Evolutionary conservation across 2,113 vertebrate genomes (phyloP).

Genomic region (Pungitius pungitius): DNA sequence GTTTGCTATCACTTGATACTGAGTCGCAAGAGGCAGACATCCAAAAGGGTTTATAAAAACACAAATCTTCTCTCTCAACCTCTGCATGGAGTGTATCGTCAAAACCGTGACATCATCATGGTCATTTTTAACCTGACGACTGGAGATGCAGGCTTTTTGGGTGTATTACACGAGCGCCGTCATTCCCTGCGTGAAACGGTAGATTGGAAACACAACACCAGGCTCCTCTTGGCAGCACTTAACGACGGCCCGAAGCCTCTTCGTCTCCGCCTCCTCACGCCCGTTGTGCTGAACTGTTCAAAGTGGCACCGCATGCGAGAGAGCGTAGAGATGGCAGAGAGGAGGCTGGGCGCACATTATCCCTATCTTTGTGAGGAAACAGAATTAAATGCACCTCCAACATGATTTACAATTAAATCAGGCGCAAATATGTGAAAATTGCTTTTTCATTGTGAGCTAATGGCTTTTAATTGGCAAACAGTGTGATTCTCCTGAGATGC

Average conservation of each 20-base stretch:
- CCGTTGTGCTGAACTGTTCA: conserved; percentile 17
- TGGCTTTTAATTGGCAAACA: conserved; percentile 53
- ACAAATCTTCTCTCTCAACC: too few species aligned
- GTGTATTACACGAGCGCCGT: not conserved
- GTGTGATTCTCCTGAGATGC: conserved; percentile 24
- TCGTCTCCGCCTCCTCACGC: not conserved
- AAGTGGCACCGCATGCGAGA: not conserved
- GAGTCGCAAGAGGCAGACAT: not conserved
- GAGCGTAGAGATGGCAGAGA: not conserved
- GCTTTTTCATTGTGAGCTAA: conserved; percentile 55
- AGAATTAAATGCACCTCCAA: conserved; percentile 42
- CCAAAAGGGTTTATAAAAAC: conserved; percentile 11
- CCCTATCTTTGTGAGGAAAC: conserved; percentile 35
- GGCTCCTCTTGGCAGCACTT: not conserved
- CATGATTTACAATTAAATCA: conserved; percentile 47
- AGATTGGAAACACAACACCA: not conserved
- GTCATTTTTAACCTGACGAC: too few species aligned
- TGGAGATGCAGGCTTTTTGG: not conserved
- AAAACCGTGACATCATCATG: too few species aligned
- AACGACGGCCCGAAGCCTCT: conserved; percentile 2
- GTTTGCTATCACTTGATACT: conserved; percentile 20
- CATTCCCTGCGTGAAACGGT: too few species aligned
- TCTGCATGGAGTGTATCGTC: too few species aligned
- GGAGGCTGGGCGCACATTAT: conserved; percentile 25
- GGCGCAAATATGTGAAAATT: conserved; percentile 49